These are phyloP conservation scores for Engystomops pustulosus DNA, from an alignment of 2,113 vertebrate species.

Conservation along the genomic window DNA sequence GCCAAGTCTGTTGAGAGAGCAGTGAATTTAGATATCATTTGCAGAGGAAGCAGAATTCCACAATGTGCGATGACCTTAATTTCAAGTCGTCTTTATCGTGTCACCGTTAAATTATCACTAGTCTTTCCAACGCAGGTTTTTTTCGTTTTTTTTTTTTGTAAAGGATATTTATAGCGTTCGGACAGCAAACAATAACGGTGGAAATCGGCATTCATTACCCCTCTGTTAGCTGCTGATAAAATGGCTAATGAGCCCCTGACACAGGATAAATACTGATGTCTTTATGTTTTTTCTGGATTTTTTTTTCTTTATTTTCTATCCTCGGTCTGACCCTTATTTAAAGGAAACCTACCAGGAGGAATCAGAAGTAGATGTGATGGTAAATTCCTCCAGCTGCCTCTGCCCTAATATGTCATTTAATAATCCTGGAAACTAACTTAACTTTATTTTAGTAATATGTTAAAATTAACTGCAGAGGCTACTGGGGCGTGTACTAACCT, in stretches of 20 bases:
- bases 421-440: no score
- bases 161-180: constrained; percentile 17
- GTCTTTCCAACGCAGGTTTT: constrained; percentile 10
- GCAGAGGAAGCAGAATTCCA: constrained; percentile 61
- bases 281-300: neutral
- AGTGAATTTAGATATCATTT: constrained; percentile 62
- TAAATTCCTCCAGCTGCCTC: no score
- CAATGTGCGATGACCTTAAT: constrained; percentile 62
- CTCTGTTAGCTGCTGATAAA: constrained; percentile 41
- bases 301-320: neutral
- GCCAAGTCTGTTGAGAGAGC: constrained; percentile 62
- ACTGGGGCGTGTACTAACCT: no score
- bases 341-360: no score
- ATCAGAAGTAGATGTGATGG: no score
- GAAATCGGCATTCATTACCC: constrained; percentile 18
- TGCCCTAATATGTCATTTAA: no score
- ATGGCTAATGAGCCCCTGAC: constrained; percentile 13
- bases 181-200: constrained; percentile 2
- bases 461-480: no score
- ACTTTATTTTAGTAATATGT: no score
- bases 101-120: constrained; percentile 45
- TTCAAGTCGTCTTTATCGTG: constrained; percentile 59
- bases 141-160: constrained; percentile 6
- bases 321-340: neutral
- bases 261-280: constrained; percentile 16